A percentile compares a stretch with the other conserved stretches of the same genome.
phyloP scores from a whole-genome alignment of 1,140 invertebrate genomes.

The Globodera rostochiensis region DNA sequence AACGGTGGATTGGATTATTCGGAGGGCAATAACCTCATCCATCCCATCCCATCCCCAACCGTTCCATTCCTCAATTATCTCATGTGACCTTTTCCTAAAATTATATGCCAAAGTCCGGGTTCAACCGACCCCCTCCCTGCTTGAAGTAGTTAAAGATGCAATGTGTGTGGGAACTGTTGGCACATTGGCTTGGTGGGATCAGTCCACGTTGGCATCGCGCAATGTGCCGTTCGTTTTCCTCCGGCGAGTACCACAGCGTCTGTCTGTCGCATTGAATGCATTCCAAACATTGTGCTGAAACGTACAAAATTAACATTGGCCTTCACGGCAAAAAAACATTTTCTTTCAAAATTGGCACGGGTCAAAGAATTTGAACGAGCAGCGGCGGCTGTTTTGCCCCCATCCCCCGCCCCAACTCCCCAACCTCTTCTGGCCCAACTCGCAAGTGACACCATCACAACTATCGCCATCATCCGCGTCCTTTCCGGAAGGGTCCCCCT shows the following conservation, averaged over 20 bases:
- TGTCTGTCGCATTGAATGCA: slow-evolving; percentile 57
- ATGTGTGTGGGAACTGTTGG: slow-evolving; percentile 53
- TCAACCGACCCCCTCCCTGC: slow-evolving; percentile 28
- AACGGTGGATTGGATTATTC: slow-evolving; percentile 2
- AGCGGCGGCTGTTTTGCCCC: no score
- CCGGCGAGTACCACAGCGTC: slow-evolving; percentile 54
- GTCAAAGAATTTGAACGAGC: no score
- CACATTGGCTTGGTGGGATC: slow-evolving; percentile 45
- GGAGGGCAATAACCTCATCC: no score
- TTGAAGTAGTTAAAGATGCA: slow-evolving; percentile 55
- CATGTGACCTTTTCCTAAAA: background rate
- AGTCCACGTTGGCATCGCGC: slow-evolving; percentile 44
- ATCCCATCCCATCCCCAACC: slow-evolving; percentile 5
- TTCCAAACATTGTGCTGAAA: slow-evolving; percentile 42
- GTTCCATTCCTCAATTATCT: slow-evolving; percentile 24
- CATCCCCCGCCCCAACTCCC: no score
- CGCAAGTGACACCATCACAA: background rate
- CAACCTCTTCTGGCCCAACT: background rate
- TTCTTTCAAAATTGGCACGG: no score
- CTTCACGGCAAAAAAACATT: no score
- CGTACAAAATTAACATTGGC: background rate
- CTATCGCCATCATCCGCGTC: background rate
- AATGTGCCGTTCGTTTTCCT: slow-evolving; percentile 57
- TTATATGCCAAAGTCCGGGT: no score
- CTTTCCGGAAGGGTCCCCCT: background rate